Evolutionary conservation across 1,140 invertebrate genomes (phyloP).

Genomic region (Manduca sexta): DNA sequence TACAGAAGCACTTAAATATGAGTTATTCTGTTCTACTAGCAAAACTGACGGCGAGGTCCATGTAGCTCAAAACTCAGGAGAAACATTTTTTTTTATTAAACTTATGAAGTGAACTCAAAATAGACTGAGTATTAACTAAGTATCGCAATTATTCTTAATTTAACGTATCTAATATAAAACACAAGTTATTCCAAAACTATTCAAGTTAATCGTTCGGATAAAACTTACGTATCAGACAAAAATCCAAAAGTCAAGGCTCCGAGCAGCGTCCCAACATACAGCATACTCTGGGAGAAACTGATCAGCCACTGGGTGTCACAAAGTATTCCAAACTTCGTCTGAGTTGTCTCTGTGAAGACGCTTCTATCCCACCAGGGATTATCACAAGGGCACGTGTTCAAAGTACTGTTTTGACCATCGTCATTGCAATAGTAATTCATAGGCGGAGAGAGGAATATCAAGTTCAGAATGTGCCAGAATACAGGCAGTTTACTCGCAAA

Average conservation of each 20-base stretch:
- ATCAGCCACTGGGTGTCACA: slow-evolving; percentile 43
- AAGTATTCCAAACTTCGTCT: slow-evolving; percentile 39
- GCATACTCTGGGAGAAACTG: slow-evolving; percentile 44
- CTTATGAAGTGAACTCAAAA: too few relatives aligned
- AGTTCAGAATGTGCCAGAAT: slow-evolving; percentile 45
- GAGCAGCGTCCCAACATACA: slow-evolving; percentile 36
- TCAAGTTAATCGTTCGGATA: neutral
- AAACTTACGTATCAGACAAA: slow-evolving; percentile 39
- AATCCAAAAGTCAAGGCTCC: slow-evolving; percentile 46
- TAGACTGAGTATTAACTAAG: too few relatives aligned
- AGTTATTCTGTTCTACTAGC: too few relatives aligned
- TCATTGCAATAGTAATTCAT: slow-evolving; percentile 35
- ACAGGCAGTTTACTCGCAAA: slow-evolving; percentile 38
- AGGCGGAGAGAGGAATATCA: slow-evolving; percentile 46
- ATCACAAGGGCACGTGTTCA: slow-evolving; percentile 43
- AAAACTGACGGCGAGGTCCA: too few relatives aligned
- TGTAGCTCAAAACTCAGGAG: too few relatives aligned
- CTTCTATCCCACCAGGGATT: slow-evolving; percentile 36
- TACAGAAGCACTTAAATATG: neutral
- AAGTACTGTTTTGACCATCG: slow-evolving; percentile 8
- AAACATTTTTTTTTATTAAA: too few relatives aligned
- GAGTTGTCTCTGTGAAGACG: slow-evolving; percentile 43
- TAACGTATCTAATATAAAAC: too few relatives aligned
- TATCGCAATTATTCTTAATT: neutral
- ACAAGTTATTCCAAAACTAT: neutral